Evolutionary conservation across 2,888 invertebrate genomes (phyloP).

Genomic region (Cepaea hortensis): DNA sequence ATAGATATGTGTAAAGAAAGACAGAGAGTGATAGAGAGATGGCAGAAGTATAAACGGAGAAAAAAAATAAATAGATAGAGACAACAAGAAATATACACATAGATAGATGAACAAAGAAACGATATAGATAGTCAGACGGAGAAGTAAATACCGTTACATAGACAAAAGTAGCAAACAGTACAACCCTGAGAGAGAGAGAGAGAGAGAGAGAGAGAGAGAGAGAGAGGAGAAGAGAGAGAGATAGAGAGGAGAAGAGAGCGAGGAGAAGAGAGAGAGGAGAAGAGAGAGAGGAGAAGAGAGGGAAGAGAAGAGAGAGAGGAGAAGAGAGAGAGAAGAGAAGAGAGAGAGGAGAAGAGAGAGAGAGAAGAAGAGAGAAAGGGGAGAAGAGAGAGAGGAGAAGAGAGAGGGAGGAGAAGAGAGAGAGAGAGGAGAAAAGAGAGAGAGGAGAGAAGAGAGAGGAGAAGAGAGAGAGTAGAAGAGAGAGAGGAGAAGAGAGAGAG

Average conservation of each 20-base stretch:
- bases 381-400: not conserved
- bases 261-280: not conserved
- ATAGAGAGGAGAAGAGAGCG: not conserved
- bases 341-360: not conserved
- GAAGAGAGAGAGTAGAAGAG: not conserved
- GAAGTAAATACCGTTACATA: too few relatives aligned
- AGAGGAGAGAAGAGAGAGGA: not conserved
- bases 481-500: not conserved
- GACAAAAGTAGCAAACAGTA: too few relatives aligned
- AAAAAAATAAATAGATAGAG: too few relatives aligned
- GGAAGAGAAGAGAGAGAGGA: not conserved
- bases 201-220: too few relatives aligned
- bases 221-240: not conserved
- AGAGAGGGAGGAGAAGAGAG: not conserved
- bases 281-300: slow-evolving; percentile 1
- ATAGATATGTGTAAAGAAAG: too few relatives aligned
- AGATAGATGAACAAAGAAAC: too few relatives aligned
- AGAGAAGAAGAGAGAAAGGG: not conserved
- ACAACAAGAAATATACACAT: too few relatives aligned
- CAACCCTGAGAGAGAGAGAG: too few relatives aligned
- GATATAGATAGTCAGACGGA: too few relatives aligned
- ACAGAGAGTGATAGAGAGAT: too few relatives aligned
- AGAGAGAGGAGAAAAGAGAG: not conserved
- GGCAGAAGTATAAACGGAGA: too few relatives aligned
- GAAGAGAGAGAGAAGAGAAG: not conserved